Base-by-base conservation (phyloP, 2,888 invertebrate species). In the Branchinecta sandiegonensis region DNA sequence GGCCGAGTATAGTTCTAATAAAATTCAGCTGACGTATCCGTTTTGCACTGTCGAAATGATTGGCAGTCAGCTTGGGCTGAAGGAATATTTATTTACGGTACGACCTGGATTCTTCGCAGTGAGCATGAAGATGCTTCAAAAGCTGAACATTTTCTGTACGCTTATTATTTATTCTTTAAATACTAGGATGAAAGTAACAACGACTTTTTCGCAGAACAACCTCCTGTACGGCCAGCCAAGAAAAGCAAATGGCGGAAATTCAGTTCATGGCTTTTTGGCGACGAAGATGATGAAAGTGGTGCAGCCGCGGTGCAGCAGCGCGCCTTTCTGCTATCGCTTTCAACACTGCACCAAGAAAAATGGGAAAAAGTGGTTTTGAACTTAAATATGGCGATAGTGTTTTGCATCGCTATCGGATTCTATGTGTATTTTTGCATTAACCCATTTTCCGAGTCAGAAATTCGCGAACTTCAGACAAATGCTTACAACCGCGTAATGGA, bases 181-280 rank as follows among this genome's bases (percentile, higher is more conserved):
- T 67, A n/a, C 9, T 47, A n/a, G 56, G 8, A 46, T 50, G 47
- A 37, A 37, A 37, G 3, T 37, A 37, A 37, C 37, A 23, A 4
- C 37, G 37, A 37, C 37, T 37, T 37, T 37, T 37, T 37, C 6
- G 37, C 37, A 37, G 37, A 37, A 37, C 37, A 37, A 37, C 37
- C 2, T 37, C 37, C 37, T 37, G 37, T 6, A 37, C 6, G 3
- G 37, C 6, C 37, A 37, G 66, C 48, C 13, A 7, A 11, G 63
- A n/a, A n/a, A 56, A 17, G 14, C 23, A 47, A 47, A 17, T 46
- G 47, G 63, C 66, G 47, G 12, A n/a, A 66, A 47, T 8, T 71
- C 48, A 68, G 47, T 66, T 70, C 71, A 37, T 76, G 75, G 75
- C 75, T 75, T 71, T 76, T 75, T 71, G 75, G 75, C 9, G 70